Evolutionary conservation across 1,140 invertebrate species (phyloP).

Genomic region (Brachionus calyciflorus): DNA sequence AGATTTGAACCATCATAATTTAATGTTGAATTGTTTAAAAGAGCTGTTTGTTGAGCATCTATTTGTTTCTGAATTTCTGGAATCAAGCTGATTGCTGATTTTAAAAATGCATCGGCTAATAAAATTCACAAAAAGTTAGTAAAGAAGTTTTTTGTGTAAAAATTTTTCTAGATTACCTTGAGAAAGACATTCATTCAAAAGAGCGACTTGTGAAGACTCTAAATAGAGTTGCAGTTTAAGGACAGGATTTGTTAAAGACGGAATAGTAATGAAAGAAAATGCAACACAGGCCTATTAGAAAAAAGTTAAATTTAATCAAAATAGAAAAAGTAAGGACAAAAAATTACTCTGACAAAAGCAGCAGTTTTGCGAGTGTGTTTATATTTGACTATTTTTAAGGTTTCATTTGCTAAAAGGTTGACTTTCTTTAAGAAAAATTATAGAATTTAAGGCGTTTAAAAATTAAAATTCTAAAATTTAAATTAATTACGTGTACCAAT

Average conservation of each 20-base stretch:
- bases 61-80: slow-evolving; percentile 73
- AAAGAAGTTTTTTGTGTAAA: slow-evolving; percentile 42
- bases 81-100: slow-evolving; percentile 76
- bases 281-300: slow-evolving; percentile 76
- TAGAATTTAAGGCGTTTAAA: neutral
- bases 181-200: slow-evolving; percentile 82
- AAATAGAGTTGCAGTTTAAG: slow-evolving; percentile 79
- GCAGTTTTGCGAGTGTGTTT: slow-evolving; percentile 75
- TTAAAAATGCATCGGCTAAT: slow-evolving; percentile 81
- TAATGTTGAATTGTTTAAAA: neutral
- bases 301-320: neutral
- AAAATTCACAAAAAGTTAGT: slow-evolving; percentile 59
- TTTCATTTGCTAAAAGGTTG: slow-evolving; percentile 73
- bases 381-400: slow-evolving; percentile 70
- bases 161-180: slow-evolving; percentile 69
- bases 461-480: neutral
- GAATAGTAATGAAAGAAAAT: slow-evolving; percentile 90
- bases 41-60: slow-evolving; percentile 68
- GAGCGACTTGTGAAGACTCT: slow-evolving; percentile 78
- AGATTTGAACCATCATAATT: slow-evolving; percentile 8
- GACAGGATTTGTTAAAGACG: slow-evolving; percentile 75
- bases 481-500: slow-evolving; percentile 72
- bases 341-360: slow-evolving; percentile 71
- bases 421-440: slow-evolving; percentile 67
- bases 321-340: neutral